Percentiles rank a stretch among this genome's conserved stretches.
These are phyloP conservation scores for Panopea generosa DNA, from an alignment of 2,888 invertebrate species.

Conservation along the genomic window DNA sequence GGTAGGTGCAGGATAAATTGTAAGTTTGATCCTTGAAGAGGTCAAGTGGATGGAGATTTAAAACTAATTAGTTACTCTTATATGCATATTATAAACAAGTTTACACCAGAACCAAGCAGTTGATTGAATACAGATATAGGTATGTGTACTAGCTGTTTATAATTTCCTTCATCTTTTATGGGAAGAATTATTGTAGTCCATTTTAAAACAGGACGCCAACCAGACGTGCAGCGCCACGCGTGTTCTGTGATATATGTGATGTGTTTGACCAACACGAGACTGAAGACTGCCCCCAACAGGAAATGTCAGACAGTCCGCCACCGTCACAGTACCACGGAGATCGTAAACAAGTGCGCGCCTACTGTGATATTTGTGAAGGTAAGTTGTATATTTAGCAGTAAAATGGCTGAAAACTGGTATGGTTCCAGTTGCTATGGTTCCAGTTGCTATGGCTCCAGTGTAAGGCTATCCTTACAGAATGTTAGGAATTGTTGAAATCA, in stretches of 20 bases:
- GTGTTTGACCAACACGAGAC: slow-evolving; percentile 98
- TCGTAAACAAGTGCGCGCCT: slow-evolving; percentile 87
- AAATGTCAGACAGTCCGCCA: slow-evolving; percentile 87
- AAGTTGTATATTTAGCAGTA: slow-evolving; percentile 31
- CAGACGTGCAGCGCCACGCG: slow-evolving; percentile 89
- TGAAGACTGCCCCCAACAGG: slow-evolving; percentile 97
- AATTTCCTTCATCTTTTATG: no score
- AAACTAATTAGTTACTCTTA: no score
- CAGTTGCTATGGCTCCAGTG: slow-evolving; percentile 1
- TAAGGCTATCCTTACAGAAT: no score
- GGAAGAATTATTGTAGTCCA: no score
- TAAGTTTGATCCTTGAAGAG: no score
- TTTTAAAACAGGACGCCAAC: slow-evolving; percentile 60
- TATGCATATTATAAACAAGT: no score
- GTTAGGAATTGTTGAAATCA: no score
- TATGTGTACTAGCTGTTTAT: no score
- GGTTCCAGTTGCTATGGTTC: background rate
- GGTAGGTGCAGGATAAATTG: no score
- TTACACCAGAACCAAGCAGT: no score
- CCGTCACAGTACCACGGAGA: slow-evolving; percentile 86
- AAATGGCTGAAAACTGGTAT: background rate
- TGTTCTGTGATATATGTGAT: slow-evolving; percentile 99
- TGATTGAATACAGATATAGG: no score
- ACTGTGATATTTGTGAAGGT: slow-evolving; percentile 95
- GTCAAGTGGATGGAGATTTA: background rate